Evolutionary conservation across 2,797 vertebrate genomes (phyloP).

Genomic region (Lithobates sylvaticus): DNA sequence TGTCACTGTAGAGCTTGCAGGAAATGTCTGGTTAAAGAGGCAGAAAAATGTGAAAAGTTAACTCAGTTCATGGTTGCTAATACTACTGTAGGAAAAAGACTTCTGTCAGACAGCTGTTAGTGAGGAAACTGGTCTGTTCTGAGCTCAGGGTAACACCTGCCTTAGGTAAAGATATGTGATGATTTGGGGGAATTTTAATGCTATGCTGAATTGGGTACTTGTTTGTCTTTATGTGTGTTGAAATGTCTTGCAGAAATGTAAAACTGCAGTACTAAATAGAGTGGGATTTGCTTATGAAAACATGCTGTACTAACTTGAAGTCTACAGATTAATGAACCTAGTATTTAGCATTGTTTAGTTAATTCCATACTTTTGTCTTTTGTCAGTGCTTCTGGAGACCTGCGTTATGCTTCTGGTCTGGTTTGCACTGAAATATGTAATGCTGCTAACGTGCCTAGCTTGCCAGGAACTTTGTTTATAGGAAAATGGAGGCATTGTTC

Average conservation of each 20-base stretch:
- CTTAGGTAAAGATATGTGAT: conserved; percentile 73
- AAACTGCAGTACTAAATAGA: conserved; percentile 43
- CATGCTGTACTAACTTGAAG: conserved; percentile 11
- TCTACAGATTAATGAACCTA: conserved; percentile 15
- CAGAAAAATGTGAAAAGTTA: conserved; percentile 40
- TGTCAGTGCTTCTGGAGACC: conserved; percentile 17
- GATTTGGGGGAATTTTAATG: conserved; percentile 25
- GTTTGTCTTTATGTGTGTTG: conserved; percentile 15
- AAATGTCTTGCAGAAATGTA: conserved; percentile 19
- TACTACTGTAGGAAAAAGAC: conserved; percentile 52
- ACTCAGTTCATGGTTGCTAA: conserved; percentile 66
- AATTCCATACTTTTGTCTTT: neutral
- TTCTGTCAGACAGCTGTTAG: conserved; percentile 67
- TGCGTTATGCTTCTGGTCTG: neutral
- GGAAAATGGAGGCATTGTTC: neutral
- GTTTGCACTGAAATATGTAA: conserved; percentile 10
- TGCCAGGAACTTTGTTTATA: neutral
- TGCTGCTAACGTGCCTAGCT: conserved; percentile 49
- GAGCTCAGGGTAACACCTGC: conserved; percentile 82
- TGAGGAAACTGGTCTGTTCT: conserved; percentile 73
- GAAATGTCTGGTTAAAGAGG: conserved; percentile 28
- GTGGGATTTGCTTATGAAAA: conserved; percentile 17
- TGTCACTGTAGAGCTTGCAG: conserved; percentile 34
- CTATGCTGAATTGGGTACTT: conserved; percentile 37
- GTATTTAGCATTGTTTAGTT: neutral